These are phyloP conservation scores for Chlorospingus semifuscus DNA, from an alignment of 2,797 vertebrate genomes.

Conservation along the genomic window DNA sequence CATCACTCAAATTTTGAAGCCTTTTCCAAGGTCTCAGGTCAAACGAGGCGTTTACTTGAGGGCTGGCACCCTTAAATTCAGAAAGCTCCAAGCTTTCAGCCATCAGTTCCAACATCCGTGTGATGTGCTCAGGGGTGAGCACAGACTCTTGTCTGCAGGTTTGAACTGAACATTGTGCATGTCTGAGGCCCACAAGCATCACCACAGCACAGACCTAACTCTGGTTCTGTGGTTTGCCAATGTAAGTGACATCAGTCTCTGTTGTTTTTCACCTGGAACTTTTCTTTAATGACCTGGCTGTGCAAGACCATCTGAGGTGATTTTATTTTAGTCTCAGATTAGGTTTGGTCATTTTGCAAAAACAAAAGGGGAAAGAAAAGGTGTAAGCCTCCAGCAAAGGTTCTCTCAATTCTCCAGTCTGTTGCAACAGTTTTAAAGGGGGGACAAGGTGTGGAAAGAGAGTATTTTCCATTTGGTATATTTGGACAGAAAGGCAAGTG, in stretches of 20 bases:
- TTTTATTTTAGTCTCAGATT: neutral
- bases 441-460: neutral
- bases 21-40: neutral
- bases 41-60: neutral
- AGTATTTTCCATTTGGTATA: neutral
- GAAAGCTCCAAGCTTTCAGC: neutral
- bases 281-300: neutral
- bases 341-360: neutral
- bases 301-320: neutral
- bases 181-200: neutral
- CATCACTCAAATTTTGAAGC: neutral
- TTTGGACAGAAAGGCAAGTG: neutral
- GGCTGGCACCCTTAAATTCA: neutral
- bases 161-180: accelerated
- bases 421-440: neutral
- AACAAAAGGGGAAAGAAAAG: neutral
- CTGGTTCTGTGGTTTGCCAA: neutral
- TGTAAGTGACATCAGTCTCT: neutral
- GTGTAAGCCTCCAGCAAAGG: neutral
- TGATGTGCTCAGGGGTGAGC: neutral
- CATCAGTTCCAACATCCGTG: neutral
- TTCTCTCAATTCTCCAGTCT: neutral
- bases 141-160: neutral
- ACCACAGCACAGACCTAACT: neutral
- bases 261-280: neutral